phyloP scores from a whole-genome alignment of 2,888 invertebrate species.

The Sipha maydis region DNA sequence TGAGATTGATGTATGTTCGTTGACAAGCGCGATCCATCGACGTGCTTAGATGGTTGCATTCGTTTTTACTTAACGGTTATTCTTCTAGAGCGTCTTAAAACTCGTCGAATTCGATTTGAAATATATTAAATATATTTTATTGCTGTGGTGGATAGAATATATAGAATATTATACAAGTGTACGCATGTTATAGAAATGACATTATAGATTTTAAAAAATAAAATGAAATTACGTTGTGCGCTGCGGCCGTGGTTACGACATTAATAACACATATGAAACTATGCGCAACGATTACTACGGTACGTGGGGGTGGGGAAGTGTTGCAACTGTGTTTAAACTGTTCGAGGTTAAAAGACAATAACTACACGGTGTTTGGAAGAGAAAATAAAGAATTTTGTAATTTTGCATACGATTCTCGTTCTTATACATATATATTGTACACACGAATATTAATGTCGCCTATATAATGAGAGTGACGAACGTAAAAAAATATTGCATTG shows the following conservation, averaged over 20 bases:
- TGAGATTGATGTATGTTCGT: not conserved
- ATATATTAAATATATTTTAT: not conserved
- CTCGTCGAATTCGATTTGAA: not conserved
- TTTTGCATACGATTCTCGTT: not conserved
- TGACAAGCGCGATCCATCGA: too few relatives aligned
- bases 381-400: conserved; percentile 54
- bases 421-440: not conserved
- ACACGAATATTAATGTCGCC: not conserved
- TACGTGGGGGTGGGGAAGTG: conserved; percentile 45
- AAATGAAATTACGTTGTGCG: conserved; percentile 42
- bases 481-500: not conserved
- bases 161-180: not conserved
- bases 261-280: conserved; percentile 3
- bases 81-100: not conserved
- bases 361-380: conserved; percentile 20
- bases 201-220: conserved; percentile 34
- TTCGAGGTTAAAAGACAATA: conserved; percentile 59
- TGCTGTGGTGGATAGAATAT: not conserved
- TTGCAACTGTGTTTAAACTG: conserved; percentile 52
- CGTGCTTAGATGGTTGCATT: not conserved
- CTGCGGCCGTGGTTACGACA: conserved; percentile 43
- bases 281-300: not conserved
- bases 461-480: not conserved
- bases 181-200: conserved; percentile 22
- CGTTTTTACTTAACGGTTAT: not conserved